phyloP scores from a whole-genome alignment of 2,888 invertebrate species.

The Oscheius sp. region DNA sequence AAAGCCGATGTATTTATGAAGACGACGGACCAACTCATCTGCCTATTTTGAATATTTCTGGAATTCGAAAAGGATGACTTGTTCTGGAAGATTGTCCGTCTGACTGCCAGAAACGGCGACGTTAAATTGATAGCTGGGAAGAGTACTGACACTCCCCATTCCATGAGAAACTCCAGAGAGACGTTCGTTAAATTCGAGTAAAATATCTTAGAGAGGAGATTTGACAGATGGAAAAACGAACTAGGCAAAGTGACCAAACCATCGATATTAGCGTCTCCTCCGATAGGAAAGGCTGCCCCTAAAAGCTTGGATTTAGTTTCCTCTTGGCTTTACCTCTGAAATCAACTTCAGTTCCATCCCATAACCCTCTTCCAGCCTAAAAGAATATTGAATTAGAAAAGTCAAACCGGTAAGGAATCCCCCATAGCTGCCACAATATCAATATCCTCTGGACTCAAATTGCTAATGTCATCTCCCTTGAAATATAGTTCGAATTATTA shows the following conservation, averaged over 20 bases:
- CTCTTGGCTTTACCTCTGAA: too few species aligned
- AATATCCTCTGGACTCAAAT: slow-evolving; percentile 51
- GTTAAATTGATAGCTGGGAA: slow-evolving; percentile 66
- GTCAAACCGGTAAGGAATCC: slow-evolving; percentile 43
- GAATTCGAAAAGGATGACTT: slow-evolving; percentile 37
- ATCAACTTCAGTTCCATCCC: slow-evolving; percentile 62
- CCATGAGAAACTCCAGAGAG: slow-evolving; percentile 66
- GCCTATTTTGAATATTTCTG: slow-evolving; percentile 40
- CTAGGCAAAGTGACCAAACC: slow-evolving; percentile 68
- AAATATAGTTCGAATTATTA: not conserved
- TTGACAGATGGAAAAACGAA: too few species aligned
- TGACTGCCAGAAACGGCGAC: slow-evolving; percentile 62
- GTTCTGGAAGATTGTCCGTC: slow-evolving; percentile 59
- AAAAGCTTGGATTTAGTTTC: too few species aligned
- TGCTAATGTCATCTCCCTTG: slow-evolving; percentile 48
- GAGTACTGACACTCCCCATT: slow-evolving; percentile 57
- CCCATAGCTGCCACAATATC: slow-evolving; percentile 51
- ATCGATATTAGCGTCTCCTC: slow-evolving; percentile 68
- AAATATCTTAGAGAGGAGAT: slow-evolving; percentile 62
- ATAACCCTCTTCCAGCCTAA: slow-evolving; percentile 65
- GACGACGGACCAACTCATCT: slow-evolving; percentile 52
- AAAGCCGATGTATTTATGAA: slow-evolving; percentile 36
- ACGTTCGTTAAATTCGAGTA: slow-evolving; percentile 60
- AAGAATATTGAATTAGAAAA: slow-evolving; percentile 20
- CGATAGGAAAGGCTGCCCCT: slow-evolving; percentile 67